A percentile compares a stretch with the other conserved stretches of the same genome.
Conservation (phyloP, 64 coral and sea anemone genomes). For the Montipora foliosa region DNA sequence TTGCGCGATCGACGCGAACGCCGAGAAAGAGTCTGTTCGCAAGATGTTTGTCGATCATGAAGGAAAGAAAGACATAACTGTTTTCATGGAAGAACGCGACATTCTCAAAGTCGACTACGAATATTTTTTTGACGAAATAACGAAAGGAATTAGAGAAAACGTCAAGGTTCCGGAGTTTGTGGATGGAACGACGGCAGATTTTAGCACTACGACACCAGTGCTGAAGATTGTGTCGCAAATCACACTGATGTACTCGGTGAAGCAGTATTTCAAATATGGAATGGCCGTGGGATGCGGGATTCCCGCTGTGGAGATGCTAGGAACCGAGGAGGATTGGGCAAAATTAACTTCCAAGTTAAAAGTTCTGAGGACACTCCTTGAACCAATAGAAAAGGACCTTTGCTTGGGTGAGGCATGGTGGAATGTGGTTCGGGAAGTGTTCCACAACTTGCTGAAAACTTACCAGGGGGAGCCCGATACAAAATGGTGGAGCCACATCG, state of each 20-base stretch:
- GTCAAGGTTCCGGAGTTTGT: constrained; percentile 83
- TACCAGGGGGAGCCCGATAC: constrained; percentile 49
- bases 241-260: constrained; percentile 76
- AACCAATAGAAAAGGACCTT: constrained; percentile 57
- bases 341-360: constrained; percentile 58
- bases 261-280: constrained; percentile 30
- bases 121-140: constrained; percentile 78
- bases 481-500: constrained; percentile 77
- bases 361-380: constrained; percentile 31
- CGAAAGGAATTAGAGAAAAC: constrained; percentile 41
- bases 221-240: constrained; percentile 84
- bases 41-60: constrained; percentile 75
- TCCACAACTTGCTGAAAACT: constrained; percentile 64
- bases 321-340: constrained; percentile 68
- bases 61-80: constrained; percentile 69
- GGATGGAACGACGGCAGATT: constrained; percentile 70
- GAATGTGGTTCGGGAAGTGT: constrained; percentile 37
- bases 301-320: constrained; percentile 68
- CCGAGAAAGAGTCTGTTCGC: not conserved
- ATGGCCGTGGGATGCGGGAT: constrained; percentile 56
- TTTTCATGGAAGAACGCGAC: constrained; percentile 1
- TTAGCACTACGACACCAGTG: not conserved
- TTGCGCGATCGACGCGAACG: constrained; percentile 65
- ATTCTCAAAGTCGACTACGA: constrained; percentile 50
- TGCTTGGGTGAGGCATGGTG: constrained; percentile 27